These are phyloP conservation scores for Toxostoma redivivum DNA, from an alignment of 2,113 vertebrate genomes.

Conservation along the genomic window DNA sequence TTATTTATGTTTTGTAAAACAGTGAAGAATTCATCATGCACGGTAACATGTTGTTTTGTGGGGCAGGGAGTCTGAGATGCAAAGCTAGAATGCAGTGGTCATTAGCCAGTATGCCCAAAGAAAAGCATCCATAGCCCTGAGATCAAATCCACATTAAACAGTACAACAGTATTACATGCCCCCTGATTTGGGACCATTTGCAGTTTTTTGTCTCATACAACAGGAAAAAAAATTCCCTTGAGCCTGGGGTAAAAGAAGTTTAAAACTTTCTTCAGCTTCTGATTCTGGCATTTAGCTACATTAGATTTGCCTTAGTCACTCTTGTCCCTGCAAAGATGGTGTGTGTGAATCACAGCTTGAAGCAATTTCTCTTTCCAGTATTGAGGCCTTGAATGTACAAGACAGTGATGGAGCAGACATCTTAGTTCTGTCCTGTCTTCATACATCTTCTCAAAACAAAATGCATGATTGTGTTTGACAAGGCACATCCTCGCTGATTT, in stretches of 20 bases:
- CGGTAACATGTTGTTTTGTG: background rate
- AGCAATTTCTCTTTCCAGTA: background rate
- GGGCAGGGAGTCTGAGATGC: background rate
- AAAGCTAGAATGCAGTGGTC: background rate
- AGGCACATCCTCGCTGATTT: background rate
- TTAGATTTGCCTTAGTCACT: background rate
- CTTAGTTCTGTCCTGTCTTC: background rate
- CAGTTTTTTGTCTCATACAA: background rate
- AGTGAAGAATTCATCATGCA: background rate
- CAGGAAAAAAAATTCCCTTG: background rate
- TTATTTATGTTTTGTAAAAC: background rate
- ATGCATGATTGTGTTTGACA: background rate
- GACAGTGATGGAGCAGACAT: background rate
- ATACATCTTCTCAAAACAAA: background rate
- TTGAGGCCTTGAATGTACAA: background rate
- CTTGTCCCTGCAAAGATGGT: background rate
- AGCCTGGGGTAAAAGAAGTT: background rate
- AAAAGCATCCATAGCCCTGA: background rate
- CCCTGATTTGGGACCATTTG: background rate
- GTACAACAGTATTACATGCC: background rate
- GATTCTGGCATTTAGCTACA: background rate
- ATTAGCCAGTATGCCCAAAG: background rate
- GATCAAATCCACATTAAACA: background rate
- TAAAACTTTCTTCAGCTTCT: background rate
- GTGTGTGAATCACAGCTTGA: background rate